A percentile compares a stretch with the other conserved stretches of the same genome.
These are phyloP conservation scores for Laspeyria flexula DNA, from an alignment of 2,888 invertebrate species.

Conservation along the genomic window DNA sequence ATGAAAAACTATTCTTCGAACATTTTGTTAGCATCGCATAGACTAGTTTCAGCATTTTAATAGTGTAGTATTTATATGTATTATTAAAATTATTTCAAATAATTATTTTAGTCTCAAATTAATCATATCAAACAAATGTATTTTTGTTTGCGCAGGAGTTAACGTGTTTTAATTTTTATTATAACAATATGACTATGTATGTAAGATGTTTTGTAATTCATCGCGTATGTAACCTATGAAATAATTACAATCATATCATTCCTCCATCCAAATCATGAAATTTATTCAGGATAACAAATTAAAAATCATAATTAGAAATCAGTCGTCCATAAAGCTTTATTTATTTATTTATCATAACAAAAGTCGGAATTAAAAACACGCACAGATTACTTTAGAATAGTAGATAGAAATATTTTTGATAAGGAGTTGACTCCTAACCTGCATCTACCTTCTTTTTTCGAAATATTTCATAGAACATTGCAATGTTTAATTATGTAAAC, in stretches of 20 bases:
- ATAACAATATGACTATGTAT: constrained; percentile 13
- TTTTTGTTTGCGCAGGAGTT: constrained; percentile 45
- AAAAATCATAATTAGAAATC: constrained; percentile 39
- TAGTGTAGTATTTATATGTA: constrained; percentile 58
- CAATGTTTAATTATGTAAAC: constrained; percentile 11
- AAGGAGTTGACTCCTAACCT: constrained; percentile 32
- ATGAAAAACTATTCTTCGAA: constrained; percentile 43
- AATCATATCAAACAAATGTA: constrained; percentile 65
- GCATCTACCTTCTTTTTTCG: constrained; percentile 31
- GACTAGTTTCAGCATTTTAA: constrained; percentile 78
- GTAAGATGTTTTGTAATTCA: constrained; percentile 5
- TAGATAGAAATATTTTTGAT: constrained; percentile 48
- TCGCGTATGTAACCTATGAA: constrained; percentile 39
- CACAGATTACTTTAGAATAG: constrained; percentile 59
- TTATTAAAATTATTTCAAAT: constrained; percentile 39
- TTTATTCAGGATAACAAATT: constrained; percentile 29
- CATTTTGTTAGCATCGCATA: constrained; percentile 60
- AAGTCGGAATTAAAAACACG: constrained; percentile 71
- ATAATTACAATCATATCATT: constrained; percentile 72
- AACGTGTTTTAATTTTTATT: constrained; percentile 23
- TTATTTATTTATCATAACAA: constrained; percentile 55
- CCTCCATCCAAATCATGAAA: constrained; percentile 69
- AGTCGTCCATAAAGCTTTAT: constrained; percentile 66
- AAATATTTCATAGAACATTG: constrained; percentile 24
- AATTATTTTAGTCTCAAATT: constrained; percentile 62